Base-by-base conservation (phyloP, 2,888 invertebrate species). In the Caenorhabditis macrosperma region DNA sequence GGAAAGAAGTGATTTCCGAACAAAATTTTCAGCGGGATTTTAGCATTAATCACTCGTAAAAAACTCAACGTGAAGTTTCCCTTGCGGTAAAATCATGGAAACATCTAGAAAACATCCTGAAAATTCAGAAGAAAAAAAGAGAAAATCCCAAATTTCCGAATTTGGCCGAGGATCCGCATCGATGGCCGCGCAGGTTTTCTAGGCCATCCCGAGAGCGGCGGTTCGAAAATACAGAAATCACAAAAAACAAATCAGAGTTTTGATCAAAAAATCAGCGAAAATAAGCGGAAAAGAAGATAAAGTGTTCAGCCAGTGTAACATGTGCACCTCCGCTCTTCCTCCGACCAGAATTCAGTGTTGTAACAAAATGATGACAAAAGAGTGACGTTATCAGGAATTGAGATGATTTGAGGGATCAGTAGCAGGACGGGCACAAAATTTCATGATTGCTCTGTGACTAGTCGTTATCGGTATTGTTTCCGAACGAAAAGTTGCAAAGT, bases 281-380 rank as follows among this genome's bases (percentile, higher is more conserved):
- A 4, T 12, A 22, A 15, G 2, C 2, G 26, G 26, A 50, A 50
- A 50, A 50, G 46, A 46, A 46, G 46, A 46, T 20, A 46, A 46
- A 17, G 52, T n/a, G 52, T 54, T 54, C 52, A 54, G 46, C 1
- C 3, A 20, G 46, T 22, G 46, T 46, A 22, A 22, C 22, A 30
- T 35, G 55, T 30, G 28, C 30, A 33, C 17, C 22, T 12, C 22
- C n/a, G n/a, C 5, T 7, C 26, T 4, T 6, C 50, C 10, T 4
- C 50, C 9, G 26, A 22, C 9, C 22, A 3, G 7, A 20, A 35
- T 10, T 12, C 33, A 55, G 15, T 17, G 46, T 57, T 69, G 69
- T 69, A 69, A 69, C 69, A 71, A 71, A 71, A 71, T 71, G 71
- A 71, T 71, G 71, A 71, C 71, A 71, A 71, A 59, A 67, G 35